phyloP scores from a whole-genome alignment of 2,113 vertebrate genomes.

The Anguilla rostrata region DNA sequence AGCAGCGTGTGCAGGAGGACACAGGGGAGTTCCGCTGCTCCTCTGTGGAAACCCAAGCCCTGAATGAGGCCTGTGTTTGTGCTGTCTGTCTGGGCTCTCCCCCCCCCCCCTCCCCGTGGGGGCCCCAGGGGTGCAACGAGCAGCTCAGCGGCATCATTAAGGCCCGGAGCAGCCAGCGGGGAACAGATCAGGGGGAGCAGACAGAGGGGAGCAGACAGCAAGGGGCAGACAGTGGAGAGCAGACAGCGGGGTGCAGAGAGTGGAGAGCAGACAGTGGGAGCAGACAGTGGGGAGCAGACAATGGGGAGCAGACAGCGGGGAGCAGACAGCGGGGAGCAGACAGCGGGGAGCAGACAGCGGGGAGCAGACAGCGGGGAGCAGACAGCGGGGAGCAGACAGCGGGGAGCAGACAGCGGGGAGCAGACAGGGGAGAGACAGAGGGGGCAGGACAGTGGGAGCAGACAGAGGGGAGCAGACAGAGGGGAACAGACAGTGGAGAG shows the following conservation, averaged over 20 bases:
- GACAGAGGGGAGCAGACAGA: too few relatives aligned
- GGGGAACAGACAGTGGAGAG: too few relatives aligned
- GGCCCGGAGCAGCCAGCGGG: conserved; percentile 28
- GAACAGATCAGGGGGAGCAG: too few relatives aligned
- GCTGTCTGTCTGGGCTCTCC: conserved; percentile 9
- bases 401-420: background rate
- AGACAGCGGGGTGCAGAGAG: background rate
- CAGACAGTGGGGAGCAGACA: too few relatives aligned
- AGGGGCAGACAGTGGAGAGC: too few relatives aligned
- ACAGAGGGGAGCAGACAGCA: too few relatives aligned
- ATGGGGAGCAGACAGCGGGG: too few relatives aligned
- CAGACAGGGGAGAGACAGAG: too few relatives aligned
- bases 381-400: conserved; percentile 7
- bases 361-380: background rate
- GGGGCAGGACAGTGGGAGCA: too few relatives aligned
- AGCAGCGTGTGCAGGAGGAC: background rate
- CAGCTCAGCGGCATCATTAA: conserved; percentile 6
- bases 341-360: too few relatives aligned
- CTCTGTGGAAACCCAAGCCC: conserved; percentile 17
- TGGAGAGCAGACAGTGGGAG: too few relatives aligned
- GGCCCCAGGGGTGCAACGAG: background rate
- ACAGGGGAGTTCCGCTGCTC: background rate
- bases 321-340: too few relatives aligned
- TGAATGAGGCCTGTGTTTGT: conserved; percentile 29
- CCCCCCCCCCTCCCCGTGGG: background rate